A percentile compares a stretch with the other conserved stretches of the same genome.
Conservation (phyloP, 2,888 invertebrate genomes). For the Psylliodes chrysocephalus region DNA sequence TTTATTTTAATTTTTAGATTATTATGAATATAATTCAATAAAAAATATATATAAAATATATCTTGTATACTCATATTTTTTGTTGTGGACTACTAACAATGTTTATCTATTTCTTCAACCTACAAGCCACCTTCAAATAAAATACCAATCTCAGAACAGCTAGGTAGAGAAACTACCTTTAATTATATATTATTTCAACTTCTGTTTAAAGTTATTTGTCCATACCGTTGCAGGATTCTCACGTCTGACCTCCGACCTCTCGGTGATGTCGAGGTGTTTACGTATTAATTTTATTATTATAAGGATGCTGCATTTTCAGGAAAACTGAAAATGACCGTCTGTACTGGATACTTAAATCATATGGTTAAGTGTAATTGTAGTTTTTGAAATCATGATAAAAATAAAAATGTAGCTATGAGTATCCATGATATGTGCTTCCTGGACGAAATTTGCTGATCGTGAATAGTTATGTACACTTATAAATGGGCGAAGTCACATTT, state of each 20-base stretch:
- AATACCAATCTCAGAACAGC: not conserved
- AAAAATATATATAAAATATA: no score
- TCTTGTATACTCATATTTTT: no score
- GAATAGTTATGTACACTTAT: not conserved
- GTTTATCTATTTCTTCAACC: no score
- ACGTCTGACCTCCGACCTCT: slow-evolving; percentile 56
- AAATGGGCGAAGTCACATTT: not conserved
- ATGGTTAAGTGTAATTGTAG: slow-evolving; percentile 6
- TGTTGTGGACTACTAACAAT: no score
- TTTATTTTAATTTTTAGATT: no score
- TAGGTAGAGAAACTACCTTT: slow-evolving; percentile 29
- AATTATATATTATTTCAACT: slow-evolving; percentile 44
- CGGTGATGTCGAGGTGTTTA: slow-evolving; percentile 58
- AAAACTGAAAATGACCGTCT: slow-evolving; percentile 14
- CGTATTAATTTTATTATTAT: slow-evolving; percentile 53
- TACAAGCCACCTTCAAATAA: no score
- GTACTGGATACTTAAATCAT: slow-evolving; percentile 4
- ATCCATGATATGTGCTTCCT: not conserved
- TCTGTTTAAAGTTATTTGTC: slow-evolving; percentile 59
- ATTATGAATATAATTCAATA: no score
- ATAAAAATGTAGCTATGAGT: slow-evolving; percentile 7
- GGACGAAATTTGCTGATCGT: not conserved
- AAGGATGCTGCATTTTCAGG: slow-evolving; percentile 6
- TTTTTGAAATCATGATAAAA: slow-evolving; percentile 11
- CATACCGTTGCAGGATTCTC: slow-evolving; percentile 56